A percentile compares a stretch with the other conserved stretches of the same genome.
These are phyloP conservation scores for Catostomus latipinnis DNA, from an alignment of 2,797 vertebrate genomes.

Conservation along the genomic window DNA sequence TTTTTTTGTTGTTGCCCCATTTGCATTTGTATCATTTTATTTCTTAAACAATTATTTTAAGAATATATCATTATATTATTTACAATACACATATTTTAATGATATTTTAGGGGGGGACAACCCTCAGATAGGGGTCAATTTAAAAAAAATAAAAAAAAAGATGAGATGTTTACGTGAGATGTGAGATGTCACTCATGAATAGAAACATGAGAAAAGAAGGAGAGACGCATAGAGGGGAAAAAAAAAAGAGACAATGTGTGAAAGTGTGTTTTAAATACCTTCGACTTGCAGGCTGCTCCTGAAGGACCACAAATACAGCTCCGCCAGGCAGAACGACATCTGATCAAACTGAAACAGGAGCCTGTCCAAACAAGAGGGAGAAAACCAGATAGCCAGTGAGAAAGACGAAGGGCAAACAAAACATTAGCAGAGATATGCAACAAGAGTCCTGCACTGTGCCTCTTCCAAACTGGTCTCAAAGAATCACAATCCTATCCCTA, in stretches of 20 bases:
- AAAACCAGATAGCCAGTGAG: slow-evolving; percentile 58
- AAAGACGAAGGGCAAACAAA: slow-evolving; percentile 46
- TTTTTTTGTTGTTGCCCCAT: too few species aligned
- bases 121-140: slow-evolving; percentile 17
- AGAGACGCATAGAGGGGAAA: background rate
- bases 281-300: slow-evolving; percentile 86
- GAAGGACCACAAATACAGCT: slow-evolving; percentile 95
- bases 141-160: slow-evolving; percentile 58
- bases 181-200: background rate
- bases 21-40: too few species aligned
- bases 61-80: too few species aligned
- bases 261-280: slow-evolving; percentile 73
- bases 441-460: slow-evolving; percentile 49
- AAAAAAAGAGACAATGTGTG: background rate
- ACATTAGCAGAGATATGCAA: slow-evolving; percentile 25
- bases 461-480: too few species aligned
- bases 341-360: slow-evolving; percentile 72
- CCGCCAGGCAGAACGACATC: slow-evolving; percentile 96
- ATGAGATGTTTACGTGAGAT: too few species aligned
- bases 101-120: too few species aligned
- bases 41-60: too few species aligned
- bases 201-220: background rate
- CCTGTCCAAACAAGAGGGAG: slow-evolving; percentile 73
- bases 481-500: too few species aligned
- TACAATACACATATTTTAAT: too few species aligned